phyloP scores from a whole-genome alignment of 92 coral and sea anemone species.

The Meandrina meandrites region DNA sequence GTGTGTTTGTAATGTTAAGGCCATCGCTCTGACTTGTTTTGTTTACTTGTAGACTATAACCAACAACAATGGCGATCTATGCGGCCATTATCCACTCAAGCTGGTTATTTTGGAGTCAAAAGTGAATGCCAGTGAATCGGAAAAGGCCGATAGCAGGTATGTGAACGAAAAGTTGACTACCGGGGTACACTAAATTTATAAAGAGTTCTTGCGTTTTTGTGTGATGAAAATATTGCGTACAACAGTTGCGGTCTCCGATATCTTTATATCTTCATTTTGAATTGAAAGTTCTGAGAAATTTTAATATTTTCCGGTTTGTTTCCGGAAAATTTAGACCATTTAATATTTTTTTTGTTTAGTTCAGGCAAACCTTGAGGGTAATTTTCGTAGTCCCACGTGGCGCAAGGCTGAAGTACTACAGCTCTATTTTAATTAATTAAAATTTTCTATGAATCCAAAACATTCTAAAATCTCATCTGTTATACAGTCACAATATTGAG shows the following conservation, averaged over 20 bases:
- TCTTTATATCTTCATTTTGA: background rate
- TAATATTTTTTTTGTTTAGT: background rate
- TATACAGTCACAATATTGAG: background rate
- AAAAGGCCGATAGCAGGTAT: slow-evolving; percentile 39
- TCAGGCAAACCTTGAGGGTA: background rate
- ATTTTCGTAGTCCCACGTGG: background rate
- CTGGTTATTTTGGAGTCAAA: slow-evolving; percentile 84
- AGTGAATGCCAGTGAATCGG: slow-evolving; percentile 36
- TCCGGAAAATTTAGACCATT: background rate
- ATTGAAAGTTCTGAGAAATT: background rate
- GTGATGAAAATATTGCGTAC: too few relatives aligned
- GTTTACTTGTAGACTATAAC: slow-evolving; percentile 61
- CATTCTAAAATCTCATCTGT: background rate
- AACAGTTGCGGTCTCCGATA: background rate
- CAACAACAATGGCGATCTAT: slow-evolving; percentile 87
- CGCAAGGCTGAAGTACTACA: background rate
- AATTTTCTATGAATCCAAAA: background rate
- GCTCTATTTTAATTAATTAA: background rate
- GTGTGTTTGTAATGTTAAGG: background rate
- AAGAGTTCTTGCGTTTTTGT: background rate
- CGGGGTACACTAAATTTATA: background rate
- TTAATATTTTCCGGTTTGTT: background rate
- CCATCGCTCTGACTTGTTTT: background rate
- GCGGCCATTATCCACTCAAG: slow-evolving; percentile 94
- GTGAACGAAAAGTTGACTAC: background rate